A percentile compares a stretch with the other conserved stretches of the same genome.
Evolutionary conservation across 2,888 invertebrate species (phyloP).

Genomic region (Phytoseiulus persimilis): DNA sequence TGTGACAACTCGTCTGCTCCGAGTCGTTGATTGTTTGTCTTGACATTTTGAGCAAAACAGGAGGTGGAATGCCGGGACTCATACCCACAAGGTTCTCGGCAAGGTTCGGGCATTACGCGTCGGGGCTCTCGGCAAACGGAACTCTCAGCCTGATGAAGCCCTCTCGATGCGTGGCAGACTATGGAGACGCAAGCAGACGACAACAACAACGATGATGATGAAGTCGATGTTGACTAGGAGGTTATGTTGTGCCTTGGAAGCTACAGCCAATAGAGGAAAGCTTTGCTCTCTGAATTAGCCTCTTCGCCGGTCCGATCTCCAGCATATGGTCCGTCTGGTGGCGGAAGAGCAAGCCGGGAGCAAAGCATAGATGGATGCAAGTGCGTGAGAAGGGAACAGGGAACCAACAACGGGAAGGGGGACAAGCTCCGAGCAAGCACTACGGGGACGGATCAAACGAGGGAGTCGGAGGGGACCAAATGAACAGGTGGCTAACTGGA

Average conservation of each 20-base stretch:
- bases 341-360: constrained; percentile 10
- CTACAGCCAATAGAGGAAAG: neutral
- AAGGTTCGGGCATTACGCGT: no score
- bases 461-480: constrained; percentile 23
- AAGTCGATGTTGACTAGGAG: neutral
- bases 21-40: neutral
- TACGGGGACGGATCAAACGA: neutral
- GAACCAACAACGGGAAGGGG: no score
- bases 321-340: constrained; percentile 11
- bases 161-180: neutral
- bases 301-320: neutral
- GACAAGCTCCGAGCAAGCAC: neutral
- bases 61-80: no score
- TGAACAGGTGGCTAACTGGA: constrained; percentile 39
- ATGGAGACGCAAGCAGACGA: neutral
- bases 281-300: neutral
- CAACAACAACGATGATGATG: neutral
- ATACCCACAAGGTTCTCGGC: no score
- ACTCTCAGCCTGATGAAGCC: no score
- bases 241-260: neutral
- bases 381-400: neutral
- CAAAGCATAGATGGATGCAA: neutral
- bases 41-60: no score
- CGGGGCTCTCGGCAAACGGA: no score
- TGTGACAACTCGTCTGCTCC: neutral